Percentiles rank a stretch among this genome's conserved stretches.
Conservation (phyloP, 2,113 vertebrate species). For the Forbesichthys agassizii region DNA sequence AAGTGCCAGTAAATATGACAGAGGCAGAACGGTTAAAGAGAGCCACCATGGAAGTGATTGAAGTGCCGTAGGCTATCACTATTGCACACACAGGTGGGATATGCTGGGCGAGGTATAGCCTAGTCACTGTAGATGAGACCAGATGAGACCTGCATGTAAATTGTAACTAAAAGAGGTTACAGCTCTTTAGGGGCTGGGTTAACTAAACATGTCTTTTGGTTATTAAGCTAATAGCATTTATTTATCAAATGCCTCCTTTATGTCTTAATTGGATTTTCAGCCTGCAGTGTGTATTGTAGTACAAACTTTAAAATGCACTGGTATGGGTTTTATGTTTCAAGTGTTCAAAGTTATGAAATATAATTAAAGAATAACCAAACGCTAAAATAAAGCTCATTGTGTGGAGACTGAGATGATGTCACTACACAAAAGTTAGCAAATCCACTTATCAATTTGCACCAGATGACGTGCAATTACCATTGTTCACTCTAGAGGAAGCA, state of each 20-base stretch:
- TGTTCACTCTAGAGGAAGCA: too few relatives aligned
- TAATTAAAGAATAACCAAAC: too few relatives aligned
- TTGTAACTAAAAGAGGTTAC: neutral
- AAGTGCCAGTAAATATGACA: conserved; percentile 6
- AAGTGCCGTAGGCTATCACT: neutral
- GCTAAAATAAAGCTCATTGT: too few relatives aligned
- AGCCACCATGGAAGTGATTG: neutral
- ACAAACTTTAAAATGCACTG: too few relatives aligned
- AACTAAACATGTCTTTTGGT: neutral
- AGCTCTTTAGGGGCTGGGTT: neutral
- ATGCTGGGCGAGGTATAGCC: neutral
- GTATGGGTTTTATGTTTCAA: too few relatives aligned
- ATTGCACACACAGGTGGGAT: neutral
- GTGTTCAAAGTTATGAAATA: too few relatives aligned
- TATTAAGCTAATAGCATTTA: neutral
- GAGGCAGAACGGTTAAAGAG: neutral
- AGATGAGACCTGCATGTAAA: neutral
- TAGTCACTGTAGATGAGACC: neutral
- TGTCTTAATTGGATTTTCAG: too few relatives aligned
- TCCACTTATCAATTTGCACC: too few relatives aligned
- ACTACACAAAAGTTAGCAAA: too few relatives aligned
- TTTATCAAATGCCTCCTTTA: neutral
- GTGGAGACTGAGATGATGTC: too few relatives aligned
- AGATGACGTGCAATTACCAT: too few relatives aligned
- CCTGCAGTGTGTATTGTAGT: too few relatives aligned